Base-by-base conservation (phyloP, 2,113 vertebrate species). In the Dendrocopos noguchii region DNA sequence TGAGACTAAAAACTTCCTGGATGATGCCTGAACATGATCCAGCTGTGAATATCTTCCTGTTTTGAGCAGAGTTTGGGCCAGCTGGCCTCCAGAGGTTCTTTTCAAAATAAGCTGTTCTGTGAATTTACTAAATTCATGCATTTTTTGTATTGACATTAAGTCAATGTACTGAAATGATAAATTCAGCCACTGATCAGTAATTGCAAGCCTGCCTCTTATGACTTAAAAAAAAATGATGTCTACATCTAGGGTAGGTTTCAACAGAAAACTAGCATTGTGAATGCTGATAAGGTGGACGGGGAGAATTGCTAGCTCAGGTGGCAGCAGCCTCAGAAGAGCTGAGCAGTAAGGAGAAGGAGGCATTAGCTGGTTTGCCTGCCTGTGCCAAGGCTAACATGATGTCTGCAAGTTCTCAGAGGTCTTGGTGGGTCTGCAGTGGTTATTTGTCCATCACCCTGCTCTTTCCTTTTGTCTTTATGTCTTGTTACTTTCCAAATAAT, bases 201-300 rank as follows among this genome's bases (percentile, higher is more conserved):
- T 78, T 76, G 44, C 55, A 77, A 80, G 24, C n/a, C 52, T 47
- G 27, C 39, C 21, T 64, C 31, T 75, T 80, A 28, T 76, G 66
- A 66, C 36, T 14, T 55, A 14, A 56, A 52, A 46, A 1, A 21
- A 12, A 4, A 44, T 0, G 0, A 3, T 73, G 29, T 53, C 31
- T 85, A 31, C 39, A 31, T 52, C 31, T 73, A 12, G 1, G 1
- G 6, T 56, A 52, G 33, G 28, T 56, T 59, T 55, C 80, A 67
- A 18, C 16, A 53, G 66, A 84, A 52, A 46, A 27, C 42, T 55
- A 52, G 2, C 15, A 10, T 52, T 4, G 1, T 24, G 33, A 16
- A 2, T 4, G 2, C 36, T 80, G 60, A 5, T 4, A 42, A 42
- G 10, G 14, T 33, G 42, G 31, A 61, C 21, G 42, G 24, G 56